phyloP scores from a whole-genome alignment of 2,888 invertebrate species.

The Xanthia togata region DNA sequence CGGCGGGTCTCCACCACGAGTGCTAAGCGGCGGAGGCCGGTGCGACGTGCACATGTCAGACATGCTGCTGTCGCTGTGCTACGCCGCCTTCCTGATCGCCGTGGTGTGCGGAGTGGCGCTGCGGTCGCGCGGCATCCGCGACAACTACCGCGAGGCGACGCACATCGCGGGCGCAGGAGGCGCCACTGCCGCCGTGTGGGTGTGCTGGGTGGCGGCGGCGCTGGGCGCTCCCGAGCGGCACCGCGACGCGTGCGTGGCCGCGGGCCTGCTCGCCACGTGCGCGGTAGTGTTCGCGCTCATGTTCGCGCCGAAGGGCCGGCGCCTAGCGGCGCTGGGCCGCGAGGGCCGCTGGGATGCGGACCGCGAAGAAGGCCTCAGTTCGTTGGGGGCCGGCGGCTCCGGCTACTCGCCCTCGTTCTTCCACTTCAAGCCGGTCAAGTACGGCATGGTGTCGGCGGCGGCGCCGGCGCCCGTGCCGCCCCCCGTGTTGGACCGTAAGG shows the following conservation, averaged over 20 bases:
- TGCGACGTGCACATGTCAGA: conserved; percentile 93
- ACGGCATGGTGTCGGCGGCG: conserved; percentile 92
- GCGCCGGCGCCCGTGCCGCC: conserved; percentile 82
- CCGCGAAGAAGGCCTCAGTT: conserved; percentile 95
- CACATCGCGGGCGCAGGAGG: conserved; percentile 97
- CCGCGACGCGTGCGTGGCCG: conserved; percentile 96
- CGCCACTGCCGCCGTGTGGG: conserved; percentile 96
- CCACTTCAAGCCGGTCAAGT: conserved; percentile 97
- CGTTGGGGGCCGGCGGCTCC: conserved; percentile 94
- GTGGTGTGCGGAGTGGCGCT: conserved; percentile 96
- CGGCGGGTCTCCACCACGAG: conserved; percentile 93
- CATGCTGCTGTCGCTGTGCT: conserved; percentile 94
- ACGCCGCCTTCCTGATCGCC: conserved; percentile 95
- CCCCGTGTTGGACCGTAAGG: conserved; percentile 89
- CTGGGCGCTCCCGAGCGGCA: conserved; percentile 94
- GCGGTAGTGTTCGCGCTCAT: conserved; percentile 96
- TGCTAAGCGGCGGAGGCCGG: conserved; percentile 77
- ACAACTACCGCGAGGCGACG: conserved; percentile 97
- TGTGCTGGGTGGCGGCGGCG: conserved; percentile 96
- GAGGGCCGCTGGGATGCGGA: conserved; percentile 96
- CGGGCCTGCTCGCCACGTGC: conserved; percentile 96
- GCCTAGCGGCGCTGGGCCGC: conserved; percentile 97
- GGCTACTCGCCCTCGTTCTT: conserved; percentile 98
- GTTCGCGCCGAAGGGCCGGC: conserved; percentile 98
- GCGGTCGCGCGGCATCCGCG: conserved; percentile 96